Evolutionary conservation across 2,888 invertebrate species (phyloP), one percentile per base, ranked within the genome.

Genomic region (Eudasyphora cyanicolor): DNA sequence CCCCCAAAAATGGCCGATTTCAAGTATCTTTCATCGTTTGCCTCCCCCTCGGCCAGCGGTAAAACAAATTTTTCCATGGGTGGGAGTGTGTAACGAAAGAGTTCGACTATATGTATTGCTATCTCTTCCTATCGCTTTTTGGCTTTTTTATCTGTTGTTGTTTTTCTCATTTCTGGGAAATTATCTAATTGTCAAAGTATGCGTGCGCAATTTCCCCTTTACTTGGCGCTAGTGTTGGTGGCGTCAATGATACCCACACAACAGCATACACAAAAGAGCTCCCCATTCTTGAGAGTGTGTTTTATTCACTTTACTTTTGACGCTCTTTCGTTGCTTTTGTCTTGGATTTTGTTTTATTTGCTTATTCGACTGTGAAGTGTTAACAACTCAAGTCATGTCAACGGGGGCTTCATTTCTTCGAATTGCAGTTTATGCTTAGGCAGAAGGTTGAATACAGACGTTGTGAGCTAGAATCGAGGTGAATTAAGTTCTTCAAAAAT

Each of bases 1-100:
- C 81, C 81, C 81, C 81, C 78, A 81, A 84, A 84, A 84, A 84
- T 84, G 84, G 84, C 84, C 76, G 84, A 76, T 83, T 64, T 67
- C 24, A 21, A n/a, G 42, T 42, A 67, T 67, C 24, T 45, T 62
- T 35, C 21, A n/a, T n/a, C n/a, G n/a, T n/a, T 60, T 45, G 2
- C 3, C 35, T n/a, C n/a, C n/a, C n/a, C n/a, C n/a, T n/a, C n/a
- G n/a, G n/a, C n/a, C n/a, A 42, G n/a, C 60, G 2, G 29, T 74
- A 7, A 70, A 70, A 73, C 64, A 57, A 38, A 29, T 75, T 57
- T 75, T 64, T 57, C 8, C 17, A 51, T 81, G 29, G 17, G 4
- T n/a, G 35, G 32, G 14, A n/a, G n/a, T 27, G 60, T 78, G 67
- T 69, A 67, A 49, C 57, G 32, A 76, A 84, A 79, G 81, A 81